Percentiles rank a stretch among this genome's conserved stretches.
phyloP scores from a whole-genome alignment of 2,113 vertebrate species.

The Cacatua alba region DNA sequence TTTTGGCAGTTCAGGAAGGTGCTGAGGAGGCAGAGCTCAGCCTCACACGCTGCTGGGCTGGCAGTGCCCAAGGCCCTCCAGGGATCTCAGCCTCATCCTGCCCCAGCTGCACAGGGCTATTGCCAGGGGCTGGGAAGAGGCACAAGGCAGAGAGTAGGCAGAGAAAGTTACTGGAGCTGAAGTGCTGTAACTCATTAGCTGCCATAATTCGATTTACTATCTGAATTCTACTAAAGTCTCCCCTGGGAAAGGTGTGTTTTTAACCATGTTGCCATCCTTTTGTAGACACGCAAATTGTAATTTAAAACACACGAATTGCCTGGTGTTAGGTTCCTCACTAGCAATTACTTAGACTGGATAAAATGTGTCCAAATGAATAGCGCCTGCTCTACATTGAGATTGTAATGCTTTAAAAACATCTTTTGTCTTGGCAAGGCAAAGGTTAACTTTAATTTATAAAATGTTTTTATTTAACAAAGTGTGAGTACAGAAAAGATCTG shows the following conservation, averaged over 20 bases:
- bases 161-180: background rate
- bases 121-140: background rate
- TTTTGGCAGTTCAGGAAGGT: background rate
- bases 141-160: background rate
- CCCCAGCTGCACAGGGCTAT: background rate
- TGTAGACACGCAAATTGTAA: background rate
- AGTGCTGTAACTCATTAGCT: background rate
- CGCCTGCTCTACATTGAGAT: background rate
- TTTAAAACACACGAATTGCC: background rate
- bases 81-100: background rate
- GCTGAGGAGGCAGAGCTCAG: background rate
- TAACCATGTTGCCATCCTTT: background rate
- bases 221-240: background rate
- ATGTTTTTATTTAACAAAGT: background rate
- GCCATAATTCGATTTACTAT: slow-evolving; percentile 11
- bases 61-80: too few relatives aligned
- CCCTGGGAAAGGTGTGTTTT: background rate
- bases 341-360: background rate
- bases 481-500: background rate
- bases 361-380: background rate
- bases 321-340: background rate
- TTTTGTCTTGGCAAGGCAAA: background rate
- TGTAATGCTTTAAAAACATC: background rate
- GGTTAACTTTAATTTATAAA: slow-evolving; percentile 13
- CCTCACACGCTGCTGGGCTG: accelerated